Evolutionary conservation across 2,888 invertebrate genomes (phyloP).

Genomic region (Lasioglossum oenotherae): DNA sequence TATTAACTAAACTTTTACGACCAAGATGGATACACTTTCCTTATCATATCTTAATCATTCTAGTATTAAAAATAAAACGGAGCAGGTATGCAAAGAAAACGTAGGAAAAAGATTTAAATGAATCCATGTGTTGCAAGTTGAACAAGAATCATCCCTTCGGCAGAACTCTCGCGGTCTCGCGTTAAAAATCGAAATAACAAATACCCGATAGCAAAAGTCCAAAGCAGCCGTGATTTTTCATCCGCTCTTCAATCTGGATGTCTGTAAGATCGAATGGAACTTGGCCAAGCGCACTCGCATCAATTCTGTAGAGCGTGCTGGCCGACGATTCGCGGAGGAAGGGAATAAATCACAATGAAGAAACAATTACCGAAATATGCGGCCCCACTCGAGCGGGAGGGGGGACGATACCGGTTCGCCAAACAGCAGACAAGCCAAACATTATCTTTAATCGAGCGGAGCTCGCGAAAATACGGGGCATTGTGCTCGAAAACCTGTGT

Average conservation of each 20-base stretch:
- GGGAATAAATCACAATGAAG: slow-evolving; percentile 9
- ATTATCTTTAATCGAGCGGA: slow-evolving; percentile 26
- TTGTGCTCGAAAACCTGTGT: slow-evolving; percentile 37
- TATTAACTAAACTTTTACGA: not conserved
- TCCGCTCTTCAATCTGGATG: not conserved
- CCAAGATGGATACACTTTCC: not conserved
- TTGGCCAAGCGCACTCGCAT: not conserved
- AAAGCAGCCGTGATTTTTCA: not conserved
- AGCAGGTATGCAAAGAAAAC: no score
- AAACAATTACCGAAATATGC: slow-evolving; percentile 4
- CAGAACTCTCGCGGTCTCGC: not conserved
- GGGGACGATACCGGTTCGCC: not conserved
- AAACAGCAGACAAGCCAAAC: not conserved
- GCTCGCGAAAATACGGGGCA: slow-evolving; percentile 30
- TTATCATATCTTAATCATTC: not conserved
- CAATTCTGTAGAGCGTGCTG: not conserved
- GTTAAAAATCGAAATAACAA: not conserved
- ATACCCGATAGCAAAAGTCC: not conserved
- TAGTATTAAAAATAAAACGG: not conserved
- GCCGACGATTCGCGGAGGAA: not conserved
- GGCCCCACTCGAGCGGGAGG: not conserved
- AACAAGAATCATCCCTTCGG: not conserved
- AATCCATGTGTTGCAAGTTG: no score
- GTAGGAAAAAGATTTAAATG: no score
- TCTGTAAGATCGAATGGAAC: not conserved